phyloP scores from a whole-genome alignment of 2,888 invertebrate species.

The Nephrotoma guestfalica region DNA sequence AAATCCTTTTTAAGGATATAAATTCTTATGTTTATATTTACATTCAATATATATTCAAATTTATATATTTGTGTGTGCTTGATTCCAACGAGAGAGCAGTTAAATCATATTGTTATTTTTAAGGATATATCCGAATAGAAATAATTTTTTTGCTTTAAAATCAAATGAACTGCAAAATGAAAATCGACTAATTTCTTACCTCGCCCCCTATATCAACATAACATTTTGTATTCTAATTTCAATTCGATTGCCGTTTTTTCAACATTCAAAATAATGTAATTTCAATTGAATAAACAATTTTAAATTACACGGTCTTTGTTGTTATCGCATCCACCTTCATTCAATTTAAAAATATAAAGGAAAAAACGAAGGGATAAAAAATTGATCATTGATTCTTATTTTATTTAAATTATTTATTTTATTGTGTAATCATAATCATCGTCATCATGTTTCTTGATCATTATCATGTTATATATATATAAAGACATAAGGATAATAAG shows the following conservation, averaged over 20 bases:
- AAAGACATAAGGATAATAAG: not conserved
- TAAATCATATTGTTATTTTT: not conserved
- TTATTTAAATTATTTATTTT: not conserved
- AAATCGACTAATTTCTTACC: not conserved
- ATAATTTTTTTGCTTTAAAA: not conserved
- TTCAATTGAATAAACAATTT: not conserved
- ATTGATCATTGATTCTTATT: not conserved
- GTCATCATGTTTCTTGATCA: not conserved
- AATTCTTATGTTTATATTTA: not conserved
- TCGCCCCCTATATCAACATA: not conserved
- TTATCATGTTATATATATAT: not conserved
- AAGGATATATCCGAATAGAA: not conserved
- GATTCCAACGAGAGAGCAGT: not conserved
- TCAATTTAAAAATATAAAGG: not conserved
- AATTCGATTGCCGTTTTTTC: not conserved
- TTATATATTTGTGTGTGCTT: not conserved
- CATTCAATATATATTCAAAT: not conserved
- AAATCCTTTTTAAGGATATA: not conserved
- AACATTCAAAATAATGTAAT: not conserved
- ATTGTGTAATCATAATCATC: not conserved
- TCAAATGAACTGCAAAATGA: not conserved
- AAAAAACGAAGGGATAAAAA: not conserved
- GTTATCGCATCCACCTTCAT: not conserved
- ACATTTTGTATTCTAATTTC: not conserved
- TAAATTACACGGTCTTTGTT: not conserved